Percentiles rank a stretch among this genome's conserved stretches.
Evolutionary conservation across 2,888 invertebrate species (phyloP).

Genomic region (Stratiomys singularior): DNA sequence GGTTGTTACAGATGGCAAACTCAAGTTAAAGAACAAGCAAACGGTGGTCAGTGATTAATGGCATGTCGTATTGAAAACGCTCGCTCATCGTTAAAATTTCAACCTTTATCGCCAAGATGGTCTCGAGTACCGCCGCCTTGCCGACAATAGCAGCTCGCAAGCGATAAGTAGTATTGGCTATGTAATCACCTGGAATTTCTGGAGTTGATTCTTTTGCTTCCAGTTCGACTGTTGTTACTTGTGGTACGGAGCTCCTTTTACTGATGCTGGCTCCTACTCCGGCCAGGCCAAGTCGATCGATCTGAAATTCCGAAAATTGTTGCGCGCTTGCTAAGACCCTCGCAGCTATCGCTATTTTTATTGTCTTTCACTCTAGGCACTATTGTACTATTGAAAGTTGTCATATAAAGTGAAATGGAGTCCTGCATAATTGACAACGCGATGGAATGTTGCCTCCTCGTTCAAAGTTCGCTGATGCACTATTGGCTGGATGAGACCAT

Average conservation of each 20-base stretch:
- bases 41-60: constrained; percentile 46
- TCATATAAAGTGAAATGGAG: constrained; percentile 36
- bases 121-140: constrained; percentile 8
- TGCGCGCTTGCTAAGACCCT: neutral
- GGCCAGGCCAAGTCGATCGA: neutral
- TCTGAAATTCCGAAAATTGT: constrained; percentile 41
- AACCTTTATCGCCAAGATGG: constrained; percentile 39
- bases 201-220: constrained; percentile 16
- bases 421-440: constrained; percentile 20
- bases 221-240: neutral
- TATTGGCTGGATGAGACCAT: too few species aligned
- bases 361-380: constrained; percentile 17
- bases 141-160: constrained; percentile 25
- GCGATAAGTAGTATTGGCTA: constrained; percentile 39
- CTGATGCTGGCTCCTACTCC: too few species aligned
- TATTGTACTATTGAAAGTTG: constrained; percentile 13
- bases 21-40: constrained; percentile 32
- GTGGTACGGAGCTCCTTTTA: neutral
- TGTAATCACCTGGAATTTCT: constrained; percentile 45
- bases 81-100: constrained; percentile 46
- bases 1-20: constrained; percentile 17
- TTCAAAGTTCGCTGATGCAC: neutral
- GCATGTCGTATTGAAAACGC: constrained; percentile 45
- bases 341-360: neutral
- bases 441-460: constrained; percentile 19